Evolutionary conservation across 2,113 vertebrate species (phyloP), one percentile per base, ranked within the genome.

Genomic region (Ctenomys sociabilis): DNA sequence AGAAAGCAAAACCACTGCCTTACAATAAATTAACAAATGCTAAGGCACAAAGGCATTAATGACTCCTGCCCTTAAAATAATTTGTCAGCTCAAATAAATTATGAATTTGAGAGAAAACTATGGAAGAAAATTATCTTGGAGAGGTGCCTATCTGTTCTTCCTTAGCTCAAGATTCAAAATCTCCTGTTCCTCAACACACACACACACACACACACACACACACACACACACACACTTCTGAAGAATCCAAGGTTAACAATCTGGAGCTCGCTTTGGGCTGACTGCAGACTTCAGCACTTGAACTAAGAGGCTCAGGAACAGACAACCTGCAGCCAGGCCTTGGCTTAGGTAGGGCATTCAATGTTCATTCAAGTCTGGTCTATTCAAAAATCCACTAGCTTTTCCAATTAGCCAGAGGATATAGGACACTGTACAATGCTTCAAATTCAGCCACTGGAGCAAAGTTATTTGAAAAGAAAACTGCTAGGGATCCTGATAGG

Each of bases 361-460:
- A 88, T 32, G 45, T 93, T 97, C 78, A 73, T 96, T 97, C 96
- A 86, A 95, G 80, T 90, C 94, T n/a, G 70, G 78, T 91, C 89
- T 94, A 85, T 54, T 93, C 45, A 66, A 94, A 94, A 92, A 94
- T 59, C 63, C 64, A 90, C 43, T 91, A 80, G 70, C 32, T 59
- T 96, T 95, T 95, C 83, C 59, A 96, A 93, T 97, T 93, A 95
- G 59, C 87, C 54, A 85, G 70, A 90, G 45, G 94, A 88, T 85
- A 45, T 37, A 64, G 81, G 77, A 96, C 49, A 94, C 37, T 96
- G 90, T 49, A 75, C 63, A 78, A 80, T 96, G 88, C 40, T 90
- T 95, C 64, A 88, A 73, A 72, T 90, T 92, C 84, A 91, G 32
- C 66, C 70, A 91, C 81, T 93, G 35, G 91, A 95, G 88, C 94